Base-by-base conservation (phyloP, 1,140 invertebrate genomes). In the Fopius arisanus region DNA sequence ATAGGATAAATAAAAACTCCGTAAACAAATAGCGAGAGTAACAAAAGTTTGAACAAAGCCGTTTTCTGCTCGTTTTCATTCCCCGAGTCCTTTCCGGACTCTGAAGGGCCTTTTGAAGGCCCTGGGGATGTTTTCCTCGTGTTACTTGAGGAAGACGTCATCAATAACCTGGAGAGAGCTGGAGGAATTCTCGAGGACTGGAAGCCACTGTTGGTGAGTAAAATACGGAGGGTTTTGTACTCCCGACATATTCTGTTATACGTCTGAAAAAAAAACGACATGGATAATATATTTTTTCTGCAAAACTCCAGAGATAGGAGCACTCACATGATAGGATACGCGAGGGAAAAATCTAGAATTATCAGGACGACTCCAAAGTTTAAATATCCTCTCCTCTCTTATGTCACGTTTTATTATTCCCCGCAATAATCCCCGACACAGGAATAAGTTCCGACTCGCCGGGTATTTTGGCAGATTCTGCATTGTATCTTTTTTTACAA, bases 211-310 rank as follows among this genome's bases (percentile, higher is more conserved):
- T 83, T 75, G n/a, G 81, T 72, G 7, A 88, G 62, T 62, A 88
- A 72, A 3, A 80, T 78, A 72, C 80, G 80, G 59, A 89, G 81
- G 16, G 87, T 86, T 73, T 83, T 79, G 75, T 89, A 90, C 85
- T 91, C 89, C 73, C 77, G 82, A 48, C 82, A 80, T 23, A 89
- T 78, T 70, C 81, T 82, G 77, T 76, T 84, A 14, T 81, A 70
- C 26, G 71, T 26, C 82, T 86, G 43, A 71, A 81, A 70, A 33
- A 29, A n/a, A 70, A 48, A 51, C 26, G 9, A 48, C 28, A 70
- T n/a, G n/a, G n/a, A n/a, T n/a, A n/a, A n/a, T n/a, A n/a, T n/a
- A n/a, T n/a, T n/a, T n/a, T n/a, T n/a, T n/a, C n/a, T n/a, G n/a
- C n/a, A 19, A 51, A n/a, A 43, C 19, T 48, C 26, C 28, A 48